phyloP scores from a whole-genome alignment of 1,140 invertebrate genomes.

The Heliconius hewitsoni region DNA sequence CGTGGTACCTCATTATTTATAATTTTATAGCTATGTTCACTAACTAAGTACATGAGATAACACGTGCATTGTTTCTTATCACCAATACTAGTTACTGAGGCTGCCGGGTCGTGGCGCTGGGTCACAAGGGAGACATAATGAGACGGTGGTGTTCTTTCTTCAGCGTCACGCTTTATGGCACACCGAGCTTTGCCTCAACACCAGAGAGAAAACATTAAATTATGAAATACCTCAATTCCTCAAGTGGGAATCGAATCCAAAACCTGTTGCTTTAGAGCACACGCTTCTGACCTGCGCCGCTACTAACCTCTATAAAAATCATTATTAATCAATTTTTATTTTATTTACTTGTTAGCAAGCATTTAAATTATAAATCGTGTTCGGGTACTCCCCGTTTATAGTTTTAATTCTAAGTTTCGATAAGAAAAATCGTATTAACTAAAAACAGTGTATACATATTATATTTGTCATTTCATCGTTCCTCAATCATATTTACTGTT shows the following conservation, averaged over 20 bases:
- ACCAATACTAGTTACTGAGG: neutral
- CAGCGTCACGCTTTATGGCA: too few species aligned
- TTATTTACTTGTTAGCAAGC: neutral
- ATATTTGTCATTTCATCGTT: neutral
- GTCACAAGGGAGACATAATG: too few species aligned
- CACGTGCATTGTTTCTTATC: neutral
- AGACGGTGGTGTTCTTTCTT: too few species aligned
- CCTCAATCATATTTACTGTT: neutral
- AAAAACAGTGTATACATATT: neutral
- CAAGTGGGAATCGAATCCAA: too few species aligned
- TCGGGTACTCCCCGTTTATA: constrained; percentile 7
- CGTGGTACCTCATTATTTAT: neutral
- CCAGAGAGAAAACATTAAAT: too few species aligned
- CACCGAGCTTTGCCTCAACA: too few species aligned
- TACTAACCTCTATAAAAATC: too few species aligned
- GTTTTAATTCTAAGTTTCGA: neutral
- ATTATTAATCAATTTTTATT: neutral
- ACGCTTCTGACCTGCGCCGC: too few species aligned
- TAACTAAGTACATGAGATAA: neutral
- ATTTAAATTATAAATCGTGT: neutral
- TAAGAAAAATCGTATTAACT: neutral
- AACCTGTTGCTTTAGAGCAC: too few species aligned
- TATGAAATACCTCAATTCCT: too few species aligned
- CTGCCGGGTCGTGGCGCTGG: too few species aligned
- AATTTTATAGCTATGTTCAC: too few species aligned